phyloP scores from a whole-genome alignment of 2,888 invertebrate genomes.

The Pammene fasciana region DNA sequence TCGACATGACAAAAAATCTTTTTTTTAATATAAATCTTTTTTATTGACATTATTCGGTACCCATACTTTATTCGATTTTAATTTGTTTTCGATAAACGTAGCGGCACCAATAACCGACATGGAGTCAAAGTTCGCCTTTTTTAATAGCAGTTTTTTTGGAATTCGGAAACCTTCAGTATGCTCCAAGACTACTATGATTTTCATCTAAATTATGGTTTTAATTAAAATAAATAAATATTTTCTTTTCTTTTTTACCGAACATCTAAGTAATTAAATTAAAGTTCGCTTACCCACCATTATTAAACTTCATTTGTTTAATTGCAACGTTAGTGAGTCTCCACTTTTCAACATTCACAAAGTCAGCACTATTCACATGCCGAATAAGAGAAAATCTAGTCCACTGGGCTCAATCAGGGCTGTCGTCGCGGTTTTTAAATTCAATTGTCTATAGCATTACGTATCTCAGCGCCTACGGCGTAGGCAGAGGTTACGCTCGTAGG shows the following conservation, averaged over 20 bases:
- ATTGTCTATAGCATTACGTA: constrained; percentile 45
- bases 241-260: too few species aligned
- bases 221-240: background rate
- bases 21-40: too few species aligned
- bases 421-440: constrained; percentile 50
- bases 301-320: constrained; percentile 5
- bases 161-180: too few species aligned
- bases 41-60: too few species aligned
- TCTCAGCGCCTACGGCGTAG: constrained; percentile 47
- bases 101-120: too few species aligned
- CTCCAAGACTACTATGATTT: too few species aligned
- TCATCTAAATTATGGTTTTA: too few species aligned
- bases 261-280: background rate
- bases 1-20: too few species aligned
- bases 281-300: constrained; percentile 7
- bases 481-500: constrained; percentile 50
- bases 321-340: constrained; percentile 1
- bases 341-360: constrained; percentile 26
- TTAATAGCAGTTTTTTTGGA: too few species aligned
- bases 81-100: too few species aligned
- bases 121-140: too few species aligned
- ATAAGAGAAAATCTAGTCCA: constrained; percentile 33
- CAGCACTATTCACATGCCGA: constrained; percentile 14
- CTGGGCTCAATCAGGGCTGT: constrained; percentile 41
- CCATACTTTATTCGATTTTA: too few species aligned